These are phyloP conservation scores for Babyrousa celebensis DNA, from an alignment of 2,797 vertebrate species.

Conservation along the genomic window DNA sequence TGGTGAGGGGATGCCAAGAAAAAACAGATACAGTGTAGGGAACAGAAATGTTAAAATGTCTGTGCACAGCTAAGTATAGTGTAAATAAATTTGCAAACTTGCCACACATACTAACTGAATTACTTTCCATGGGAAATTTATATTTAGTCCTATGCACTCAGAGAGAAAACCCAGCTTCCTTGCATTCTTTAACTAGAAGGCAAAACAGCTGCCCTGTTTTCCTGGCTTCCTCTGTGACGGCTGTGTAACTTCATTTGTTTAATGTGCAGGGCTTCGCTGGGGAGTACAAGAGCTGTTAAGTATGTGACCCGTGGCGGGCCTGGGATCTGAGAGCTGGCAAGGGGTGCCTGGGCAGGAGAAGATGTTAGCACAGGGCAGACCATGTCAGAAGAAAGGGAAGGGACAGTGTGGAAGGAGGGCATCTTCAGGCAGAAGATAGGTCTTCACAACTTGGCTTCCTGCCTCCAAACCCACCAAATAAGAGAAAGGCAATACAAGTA, in stretches of 20 bases:
- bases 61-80: not conserved
- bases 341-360: not conserved
- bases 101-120: conserved; percentile 35
- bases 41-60: conserved; percentile 14
- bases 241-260: not conserved
- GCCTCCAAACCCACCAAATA: not conserved
- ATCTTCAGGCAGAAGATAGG: not conserved
- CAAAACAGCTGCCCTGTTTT: not conserved
- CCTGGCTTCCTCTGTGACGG: not conserved
- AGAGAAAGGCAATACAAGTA: not conserved
- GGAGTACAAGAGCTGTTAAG: not conserved
- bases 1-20: not conserved
- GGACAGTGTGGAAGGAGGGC: not conserved
- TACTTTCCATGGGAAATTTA: conserved; percentile 44
- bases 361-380: not conserved
- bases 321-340: not conserved
- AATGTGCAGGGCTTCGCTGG: not conserved
- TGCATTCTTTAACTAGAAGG: conserved; percentile 33
- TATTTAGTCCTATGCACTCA: not conserved
- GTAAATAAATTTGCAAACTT: not conserved
- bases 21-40: not conserved
- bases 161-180: conserved; percentile 32
- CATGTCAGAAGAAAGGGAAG: not conserved
- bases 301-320: not conserved
- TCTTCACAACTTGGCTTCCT: not conserved